Conservation (phyloP, 2,888 invertebrate genomes). For the Campoplex capitator region DNA sequence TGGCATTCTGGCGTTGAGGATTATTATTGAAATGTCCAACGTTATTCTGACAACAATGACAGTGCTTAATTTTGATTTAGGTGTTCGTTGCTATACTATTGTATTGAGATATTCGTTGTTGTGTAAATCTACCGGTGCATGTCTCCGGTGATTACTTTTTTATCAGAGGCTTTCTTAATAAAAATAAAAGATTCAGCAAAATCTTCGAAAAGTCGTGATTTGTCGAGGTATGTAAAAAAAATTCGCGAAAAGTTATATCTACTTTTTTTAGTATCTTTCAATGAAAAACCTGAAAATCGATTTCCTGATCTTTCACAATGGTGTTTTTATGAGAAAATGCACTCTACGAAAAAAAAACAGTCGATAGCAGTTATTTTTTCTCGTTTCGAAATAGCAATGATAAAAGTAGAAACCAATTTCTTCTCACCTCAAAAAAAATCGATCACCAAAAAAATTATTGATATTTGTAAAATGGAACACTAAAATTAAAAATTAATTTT, state of each 20-base stretch:
- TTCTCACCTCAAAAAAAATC: background rate
- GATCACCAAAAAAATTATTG: too few species aligned
- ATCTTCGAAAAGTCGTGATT: background rate
- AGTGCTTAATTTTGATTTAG: background rate
- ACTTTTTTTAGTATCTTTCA: too few species aligned
- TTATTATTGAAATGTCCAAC: background rate
- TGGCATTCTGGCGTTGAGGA: background rate
- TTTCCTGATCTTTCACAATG: too few species aligned
- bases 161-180: background rate
- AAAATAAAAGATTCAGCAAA: background rate
- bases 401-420: too few species aligned
- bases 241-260: background rate
- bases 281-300: too few species aligned
- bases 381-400: too few species aligned
- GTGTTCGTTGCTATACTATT: background rate
- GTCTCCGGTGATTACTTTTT: background rate
- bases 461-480: background rate
- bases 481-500: constrained; percentile 52
- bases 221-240: background rate
- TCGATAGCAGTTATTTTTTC: too few species aligned
- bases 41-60: background rate
- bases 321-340: too few species aligned
- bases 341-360: too few species aligned
- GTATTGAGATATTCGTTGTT: background rate
- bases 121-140: background rate